Evolutionary conservation across 2,797 vertebrate genomes (phyloP).

Genomic region (Thalassophryne amazonica): DNA sequence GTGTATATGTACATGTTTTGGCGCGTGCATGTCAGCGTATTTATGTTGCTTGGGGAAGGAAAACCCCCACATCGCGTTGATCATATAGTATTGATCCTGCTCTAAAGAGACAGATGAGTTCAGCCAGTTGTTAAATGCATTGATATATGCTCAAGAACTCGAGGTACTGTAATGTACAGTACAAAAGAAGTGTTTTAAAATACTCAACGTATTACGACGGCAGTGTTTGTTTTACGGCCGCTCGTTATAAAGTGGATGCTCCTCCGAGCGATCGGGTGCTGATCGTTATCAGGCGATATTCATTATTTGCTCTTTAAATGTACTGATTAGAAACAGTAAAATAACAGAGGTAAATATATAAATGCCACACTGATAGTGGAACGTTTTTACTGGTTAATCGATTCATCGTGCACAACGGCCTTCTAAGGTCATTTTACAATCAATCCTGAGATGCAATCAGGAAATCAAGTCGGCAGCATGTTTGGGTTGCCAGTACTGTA

Average conservation of each 20-base stretch:
- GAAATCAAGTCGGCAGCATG: background rate
- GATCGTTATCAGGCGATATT: conserved; percentile 30
- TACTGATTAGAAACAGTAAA: conserved; percentile 29
- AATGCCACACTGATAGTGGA: conserved; percentile 33
- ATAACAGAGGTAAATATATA: conserved; percentile 29
- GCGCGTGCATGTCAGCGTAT: background rate
- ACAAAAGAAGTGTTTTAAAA: conserved; percentile 47
- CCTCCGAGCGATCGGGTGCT: conserved; percentile 10
- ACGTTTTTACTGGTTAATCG: conserved; percentile 27
- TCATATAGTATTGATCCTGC: conserved; percentile 55
- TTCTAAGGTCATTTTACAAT: conserved; percentile 3
- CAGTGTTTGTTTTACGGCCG: conserved; percentile 33
- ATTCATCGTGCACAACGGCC: conserved; percentile 8
- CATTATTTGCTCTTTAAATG: conserved; percentile 15
- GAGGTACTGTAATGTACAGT: conserved; percentile 48
- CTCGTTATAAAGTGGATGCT: conserved; percentile 32
- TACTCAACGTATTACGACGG: conserved; percentile 14
- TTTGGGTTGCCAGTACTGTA: background rate
- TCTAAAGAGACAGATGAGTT: conserved; percentile 40
- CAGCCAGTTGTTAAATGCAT: conserved; percentile 44
- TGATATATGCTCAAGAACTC: conserved; percentile 31
- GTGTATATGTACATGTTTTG: conserved; percentile 19
- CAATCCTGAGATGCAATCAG: background rate
- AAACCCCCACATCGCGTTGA: too few relatives aligned
- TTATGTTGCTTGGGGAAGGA: conserved; percentile 22